Percentiles rank a stretch among this genome's conserved stretches.
Conservation (phyloP, 2,113 vertebrate genomes). For the Tonatia bakeri region DNA sequence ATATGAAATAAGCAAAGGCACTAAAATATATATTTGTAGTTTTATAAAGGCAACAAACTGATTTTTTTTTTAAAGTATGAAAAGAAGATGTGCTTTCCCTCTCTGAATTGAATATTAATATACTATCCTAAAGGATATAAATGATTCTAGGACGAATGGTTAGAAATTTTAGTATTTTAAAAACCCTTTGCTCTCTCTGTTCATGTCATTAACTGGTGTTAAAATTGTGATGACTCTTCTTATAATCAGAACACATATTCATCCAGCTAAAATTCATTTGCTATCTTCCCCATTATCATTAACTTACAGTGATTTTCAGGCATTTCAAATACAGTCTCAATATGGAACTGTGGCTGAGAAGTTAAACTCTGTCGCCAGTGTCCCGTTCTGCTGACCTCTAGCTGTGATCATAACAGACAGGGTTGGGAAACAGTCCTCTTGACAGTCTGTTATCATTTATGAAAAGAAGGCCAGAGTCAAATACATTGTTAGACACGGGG, state of each 20-base stretch:
- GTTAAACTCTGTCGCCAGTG: neutral
- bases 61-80: neutral
- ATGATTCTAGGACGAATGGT: neutral
- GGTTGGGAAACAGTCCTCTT: neutral
- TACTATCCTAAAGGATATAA: neutral
- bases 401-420: neutral
- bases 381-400: neutral
- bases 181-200: neutral
- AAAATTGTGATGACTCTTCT: neutral
- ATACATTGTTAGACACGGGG: neutral
- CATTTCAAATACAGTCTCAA: neutral
- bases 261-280: neutral
- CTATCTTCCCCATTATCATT: neutral
- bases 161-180: neutral
- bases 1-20: neutral
- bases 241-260: neutral
- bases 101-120: neutral
- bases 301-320: neutral
- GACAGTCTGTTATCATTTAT: too few relatives aligned
- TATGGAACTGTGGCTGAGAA: neutral
- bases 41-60: neutral
- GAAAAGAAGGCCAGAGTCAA: neutral
- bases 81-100: neutral
- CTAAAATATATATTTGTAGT: neutral
- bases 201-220: neutral